Base-by-base conservation (phyloP, 23 tunicate species). In the Ciona savignyi region DNA sequence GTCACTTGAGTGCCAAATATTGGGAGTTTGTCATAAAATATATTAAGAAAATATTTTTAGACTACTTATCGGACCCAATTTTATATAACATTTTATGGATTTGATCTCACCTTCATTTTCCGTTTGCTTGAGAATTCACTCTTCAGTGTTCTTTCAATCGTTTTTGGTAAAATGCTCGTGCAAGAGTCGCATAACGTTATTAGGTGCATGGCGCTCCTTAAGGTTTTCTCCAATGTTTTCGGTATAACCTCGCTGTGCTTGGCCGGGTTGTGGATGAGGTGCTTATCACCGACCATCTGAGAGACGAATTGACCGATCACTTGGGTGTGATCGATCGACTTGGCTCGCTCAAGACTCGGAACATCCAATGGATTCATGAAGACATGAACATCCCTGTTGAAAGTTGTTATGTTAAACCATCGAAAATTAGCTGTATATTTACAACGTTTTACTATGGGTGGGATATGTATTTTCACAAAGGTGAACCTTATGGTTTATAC, bases 281-380 rank as follows among this genome's bases (percentile, higher is more conserved):
- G 84, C 24, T 62, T 27, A 15, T 32, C 28, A 0, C 84, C 84
- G n/a, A 80, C 77, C 77, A 80, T 71, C 48, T 70, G 21, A 0
- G 77, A 49, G 6, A 63, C 84, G 60, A 80, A 80, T 21, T 80
- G 77, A 4, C 77, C 84, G 25, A 80, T 62, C 30, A 80, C 33
- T 22, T 34, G 34, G 21, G 28, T 27, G 23, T 80, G 70, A 23
- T 71, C 74, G 49, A 80, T 48, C 29, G 23, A 27, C 61, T 63
- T 62, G 70, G 68, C 24, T 29, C 70, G 32, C 26, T 69, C 84
- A 4, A 80, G 70, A 26, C 27, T 33, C 32, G 25, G 32, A 27
- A 80, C 70, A 33, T 80, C 84, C 60, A 61, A 42, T 11, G 84
- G 77, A 32, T 80, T 80, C 77, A 71, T 70, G 49, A 80, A 67